A percentile compares a stretch with the other conserved stretches of the same genome.
phyloP scores from a whole-genome alignment of 2,113 vertebrate species.

The Mobula hypostoma region DNA sequence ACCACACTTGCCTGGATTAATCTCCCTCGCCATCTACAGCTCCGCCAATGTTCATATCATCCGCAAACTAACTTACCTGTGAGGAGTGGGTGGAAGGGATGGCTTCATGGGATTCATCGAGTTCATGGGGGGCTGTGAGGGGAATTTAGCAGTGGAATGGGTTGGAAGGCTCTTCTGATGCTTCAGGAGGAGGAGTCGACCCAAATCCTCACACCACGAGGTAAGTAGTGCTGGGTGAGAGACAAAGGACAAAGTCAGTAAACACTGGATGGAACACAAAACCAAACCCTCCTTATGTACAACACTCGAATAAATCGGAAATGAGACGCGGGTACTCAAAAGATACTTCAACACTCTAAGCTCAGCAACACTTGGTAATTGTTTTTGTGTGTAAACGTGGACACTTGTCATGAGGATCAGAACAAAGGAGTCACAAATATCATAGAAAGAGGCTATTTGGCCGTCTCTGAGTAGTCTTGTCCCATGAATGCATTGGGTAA shows the following conservation, averaged over 20 bases:
- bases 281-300: not conserved
- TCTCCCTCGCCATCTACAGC: too few relatives aligned
- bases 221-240: constrained; percentile 16
- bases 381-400: not conserved
- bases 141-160: not conserved
- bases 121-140: constrained; percentile 62
- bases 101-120: constrained; percentile 92
- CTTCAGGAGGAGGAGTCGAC: not conserved
- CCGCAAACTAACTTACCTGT: constrained; percentile 63
- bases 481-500: too few relatives aligned
- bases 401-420: too few relatives aligned
- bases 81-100: constrained; percentile 74
- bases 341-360: not conserved
- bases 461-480: too few relatives aligned
- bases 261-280: not conserved
- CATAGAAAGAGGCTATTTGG: too few relatives aligned
- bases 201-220: constrained; percentile 35
- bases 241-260: too few relatives aligned
- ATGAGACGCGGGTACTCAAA: not conserved
- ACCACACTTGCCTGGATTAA: too few relatives aligned
- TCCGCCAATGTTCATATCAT: too few relatives aligned
- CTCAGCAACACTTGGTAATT: not conserved
- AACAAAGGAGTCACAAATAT: too few relatives aligned
- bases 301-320: not conserved
- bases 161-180: not conserved